A percentile compares a stretch with the other conserved stretches of the same genome.
Evolutionary conservation across 2,888 invertebrate species (phyloP).

Genomic region (Callinectes sapidus): DNA sequence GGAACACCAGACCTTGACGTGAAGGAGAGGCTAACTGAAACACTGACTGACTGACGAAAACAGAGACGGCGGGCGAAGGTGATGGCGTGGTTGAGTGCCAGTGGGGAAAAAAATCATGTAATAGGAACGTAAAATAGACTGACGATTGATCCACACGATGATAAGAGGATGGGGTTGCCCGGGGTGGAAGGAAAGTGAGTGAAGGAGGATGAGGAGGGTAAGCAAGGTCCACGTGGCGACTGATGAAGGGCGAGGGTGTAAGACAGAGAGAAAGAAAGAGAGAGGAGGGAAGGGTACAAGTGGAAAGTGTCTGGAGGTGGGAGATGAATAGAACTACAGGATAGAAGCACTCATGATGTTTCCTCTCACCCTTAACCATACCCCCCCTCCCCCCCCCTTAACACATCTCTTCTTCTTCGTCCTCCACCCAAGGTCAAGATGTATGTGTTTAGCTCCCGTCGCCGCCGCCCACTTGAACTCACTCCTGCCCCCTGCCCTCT

Average conservation of each 20-base stretch:
- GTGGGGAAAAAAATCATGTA: not conserved
- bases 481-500: not conserved
- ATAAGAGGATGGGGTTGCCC: not conserved
- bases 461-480: conserved; percentile 11
- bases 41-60: conserved; percentile 19
- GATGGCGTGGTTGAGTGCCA: not conserved
- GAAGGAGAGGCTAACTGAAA: not conserved
- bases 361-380: not conserved
- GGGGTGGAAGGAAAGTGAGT: not conserved
- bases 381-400: not conserved
- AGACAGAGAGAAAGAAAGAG: too few relatives aligned
- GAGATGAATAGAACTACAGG: not conserved
- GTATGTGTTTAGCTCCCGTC: not conserved
- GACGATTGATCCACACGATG: not conserved
- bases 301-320: conserved; percentile 16
- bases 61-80: not conserved
- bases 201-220: not conserved
- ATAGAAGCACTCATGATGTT: conserved; percentile 6
- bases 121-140: not conserved
- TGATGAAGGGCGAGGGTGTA: not conserved
- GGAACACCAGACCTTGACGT: not conserved
- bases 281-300: not conserved
- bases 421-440: conserved; percentile 1
- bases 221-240: not conserved
- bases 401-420: not conserved